phyloP scores from a whole-genome alignment of 2,797 vertebrate genomes.

The Anisognathus igniventris region DNA sequence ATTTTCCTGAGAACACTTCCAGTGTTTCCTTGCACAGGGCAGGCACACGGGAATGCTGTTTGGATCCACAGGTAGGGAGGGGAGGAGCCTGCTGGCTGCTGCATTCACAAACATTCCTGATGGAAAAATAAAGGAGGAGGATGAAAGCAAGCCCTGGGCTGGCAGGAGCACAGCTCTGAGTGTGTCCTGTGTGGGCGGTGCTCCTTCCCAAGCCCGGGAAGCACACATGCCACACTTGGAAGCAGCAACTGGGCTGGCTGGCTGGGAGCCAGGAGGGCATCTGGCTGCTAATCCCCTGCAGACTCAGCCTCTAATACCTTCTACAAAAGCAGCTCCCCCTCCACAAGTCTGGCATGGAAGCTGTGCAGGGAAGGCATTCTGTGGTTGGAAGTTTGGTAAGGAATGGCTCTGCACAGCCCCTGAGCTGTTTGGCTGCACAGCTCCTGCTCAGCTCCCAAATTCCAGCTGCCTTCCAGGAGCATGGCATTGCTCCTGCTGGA shows the following conservation, averaged over 20 bases:
- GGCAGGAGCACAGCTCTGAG: background rate
- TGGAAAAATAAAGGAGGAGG: slow-evolving; percentile 2
- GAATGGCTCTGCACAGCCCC: background rate
- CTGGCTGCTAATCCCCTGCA: slow-evolving; percentile 44
- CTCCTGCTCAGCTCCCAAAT: background rate
- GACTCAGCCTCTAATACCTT: background rate
- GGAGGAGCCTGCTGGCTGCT: slow-evolving; percentile 39
- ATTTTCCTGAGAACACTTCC: background rate
- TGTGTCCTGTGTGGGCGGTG: slow-evolving; percentile 32
- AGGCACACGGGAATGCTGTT: background rate
- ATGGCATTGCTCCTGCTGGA: background rate
- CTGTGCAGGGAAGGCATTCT: background rate
- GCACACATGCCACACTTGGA: background rate
- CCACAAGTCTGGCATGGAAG: background rate
- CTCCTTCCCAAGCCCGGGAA: background rate
- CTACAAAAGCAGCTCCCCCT: slow-evolving; percentile 6
- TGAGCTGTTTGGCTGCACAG: background rate
- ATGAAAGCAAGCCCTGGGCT: background rate
- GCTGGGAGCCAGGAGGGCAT: background rate
- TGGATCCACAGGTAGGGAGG: slow-evolving; percentile 58
- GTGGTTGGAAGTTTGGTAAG: background rate
- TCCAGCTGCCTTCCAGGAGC: background rate
- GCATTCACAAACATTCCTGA: slow-evolving; percentile 17
- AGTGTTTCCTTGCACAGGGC: background rate
- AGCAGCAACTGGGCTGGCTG: background rate